Conservation (phyloP, 2,888 invertebrate genomes). For the Tetranychus piercei region DNA sequence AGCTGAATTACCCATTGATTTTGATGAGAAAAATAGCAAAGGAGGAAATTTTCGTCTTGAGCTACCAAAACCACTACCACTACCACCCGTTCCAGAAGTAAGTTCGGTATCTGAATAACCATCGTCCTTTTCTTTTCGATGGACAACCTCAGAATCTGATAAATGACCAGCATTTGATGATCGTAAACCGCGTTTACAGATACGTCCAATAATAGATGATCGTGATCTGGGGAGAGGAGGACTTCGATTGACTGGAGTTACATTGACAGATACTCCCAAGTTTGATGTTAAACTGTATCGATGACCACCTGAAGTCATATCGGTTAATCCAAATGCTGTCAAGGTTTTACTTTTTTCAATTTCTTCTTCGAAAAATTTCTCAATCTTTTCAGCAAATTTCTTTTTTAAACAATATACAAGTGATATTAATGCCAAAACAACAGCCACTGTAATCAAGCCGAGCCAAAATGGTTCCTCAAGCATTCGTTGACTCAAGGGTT, state of each 20-base stretch:
- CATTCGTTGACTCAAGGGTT: slow-evolving; percentile 57
- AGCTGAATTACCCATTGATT: slow-evolving; percentile 6
- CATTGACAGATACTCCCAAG: slow-evolving; percentile 13
- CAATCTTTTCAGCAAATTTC: slow-evolving; percentile 67
- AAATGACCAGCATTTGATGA: slow-evolving; percentile 13
- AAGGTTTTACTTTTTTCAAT: slow-evolving; percentile 28
- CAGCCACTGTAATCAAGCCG: slow-evolving; percentile 62
- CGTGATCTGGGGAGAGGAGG: slow-evolving; percentile 15
- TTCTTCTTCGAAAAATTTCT: slow-evolving; percentile 59
- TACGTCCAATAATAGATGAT: slow-evolving; percentile 16
- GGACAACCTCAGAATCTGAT: slow-evolving; percentile 30
- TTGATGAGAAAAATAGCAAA: neutral
- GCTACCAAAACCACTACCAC: neutral
- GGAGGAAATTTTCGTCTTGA: slow-evolving; percentile 11
- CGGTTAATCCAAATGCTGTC: neutral
- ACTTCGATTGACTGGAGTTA: slow-evolving; percentile 12
- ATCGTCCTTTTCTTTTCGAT: slow-evolving; percentile 9
- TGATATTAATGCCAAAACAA: slow-evolving; percentile 56
- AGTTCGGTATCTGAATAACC: slow-evolving; percentile 9
- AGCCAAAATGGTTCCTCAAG: slow-evolving; percentile 74
- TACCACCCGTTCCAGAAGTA: neutral
- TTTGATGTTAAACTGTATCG: slow-evolving; percentile 26
- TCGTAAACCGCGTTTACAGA: slow-evolving; percentile 13
- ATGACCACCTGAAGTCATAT: slow-evolving; percentile 19
- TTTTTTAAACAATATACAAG: slow-evolving; percentile 64